Conservation (phyloP, 2,113 vertebrate species). For the Triplophysa dalaica region DNA sequence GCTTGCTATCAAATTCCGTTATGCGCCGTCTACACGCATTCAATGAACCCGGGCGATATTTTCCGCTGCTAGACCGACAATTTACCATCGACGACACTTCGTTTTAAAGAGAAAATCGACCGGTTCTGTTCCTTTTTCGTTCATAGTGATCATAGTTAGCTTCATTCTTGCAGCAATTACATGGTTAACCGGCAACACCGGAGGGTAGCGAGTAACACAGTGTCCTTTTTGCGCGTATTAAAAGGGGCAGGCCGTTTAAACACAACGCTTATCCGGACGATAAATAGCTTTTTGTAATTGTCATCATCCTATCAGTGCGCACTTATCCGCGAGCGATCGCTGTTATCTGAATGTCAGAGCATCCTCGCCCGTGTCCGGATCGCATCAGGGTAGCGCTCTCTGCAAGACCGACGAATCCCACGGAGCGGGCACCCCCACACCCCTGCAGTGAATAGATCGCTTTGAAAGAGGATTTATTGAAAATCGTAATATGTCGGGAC, state of each 20-base stretch:
- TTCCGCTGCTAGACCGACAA: slow-evolving; percentile 21
- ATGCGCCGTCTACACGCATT: slow-evolving; percentile 18
- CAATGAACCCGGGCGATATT: slow-evolving; percentile 25
- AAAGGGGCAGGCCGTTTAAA: slow-evolving; percentile 30
- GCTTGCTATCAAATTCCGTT: slow-evolving; percentile 23
- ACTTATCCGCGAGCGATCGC: slow-evolving; percentile 39
- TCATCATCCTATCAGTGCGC: slow-evolving; percentile 24
- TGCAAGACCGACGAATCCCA: slow-evolving; percentile 37
- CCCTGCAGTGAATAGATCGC: slow-evolving; percentile 49
- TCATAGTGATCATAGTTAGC: not conserved
- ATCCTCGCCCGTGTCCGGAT: slow-evolving; percentile 47
- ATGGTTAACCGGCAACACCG: slow-evolving; percentile 58
- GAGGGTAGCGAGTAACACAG: slow-evolving; percentile 47
- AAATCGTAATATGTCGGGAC: slow-evolving; percentile 78
- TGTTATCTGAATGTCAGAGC: slow-evolving; percentile 55
- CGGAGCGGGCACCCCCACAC: slow-evolving; percentile 38
- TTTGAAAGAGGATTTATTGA: slow-evolving; percentile 37
- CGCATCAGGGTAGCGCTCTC: slow-evolving; percentile 45
- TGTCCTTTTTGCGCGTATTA: slow-evolving; percentile 47
- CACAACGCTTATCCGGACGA: slow-evolving; percentile 22
- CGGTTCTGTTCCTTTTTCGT: not conserved
- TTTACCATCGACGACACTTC: not conserved
- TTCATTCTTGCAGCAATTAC: slow-evolving; percentile 46
- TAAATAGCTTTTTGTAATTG: not conserved
- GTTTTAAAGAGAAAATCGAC: not conserved